Evolutionary conservation across 1,140 invertebrate genomes (phyloP).

Genomic region (Heliconius melpomene): DNA sequence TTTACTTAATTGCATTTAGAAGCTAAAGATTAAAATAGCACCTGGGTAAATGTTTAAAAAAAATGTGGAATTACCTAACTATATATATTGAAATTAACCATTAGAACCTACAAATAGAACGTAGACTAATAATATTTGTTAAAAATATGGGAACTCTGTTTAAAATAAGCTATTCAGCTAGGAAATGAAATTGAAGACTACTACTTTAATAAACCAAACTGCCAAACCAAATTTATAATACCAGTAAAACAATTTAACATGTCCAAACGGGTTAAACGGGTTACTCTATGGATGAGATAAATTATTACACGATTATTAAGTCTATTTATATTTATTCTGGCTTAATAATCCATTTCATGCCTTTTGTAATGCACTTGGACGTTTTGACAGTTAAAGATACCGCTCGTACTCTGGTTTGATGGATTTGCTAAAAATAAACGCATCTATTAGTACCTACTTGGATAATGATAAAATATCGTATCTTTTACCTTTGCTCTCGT

Average conservation of each 20-base stretch:
- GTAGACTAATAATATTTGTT: no score
- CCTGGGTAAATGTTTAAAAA: background rate
- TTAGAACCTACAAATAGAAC: no score
- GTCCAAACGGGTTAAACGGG: no score
- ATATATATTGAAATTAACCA: no score
- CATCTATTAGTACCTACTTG: background rate
- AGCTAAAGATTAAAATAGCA: background rate
- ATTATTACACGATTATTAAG: background rate
- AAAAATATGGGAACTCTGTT: no score
- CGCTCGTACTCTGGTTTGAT: background rate
- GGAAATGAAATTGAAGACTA: no score
- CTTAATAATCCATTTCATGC: background rate
- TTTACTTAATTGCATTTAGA: background rate
- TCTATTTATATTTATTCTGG: background rate
- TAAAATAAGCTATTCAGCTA: no score
- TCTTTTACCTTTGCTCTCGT: background rate
- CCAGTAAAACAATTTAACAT: no score
- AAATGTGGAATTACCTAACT: background rate
- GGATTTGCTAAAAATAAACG: background rate
- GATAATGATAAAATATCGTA: background rate
- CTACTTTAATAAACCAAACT: no score
- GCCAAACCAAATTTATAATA: no score
- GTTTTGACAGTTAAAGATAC: conserved; percentile 11
- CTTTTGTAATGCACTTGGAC: background rate
- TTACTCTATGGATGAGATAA: no score